These are phyloP conservation scores for Serranus cabrilla DNA, from an alignment of 2,797 vertebrate genomes.

Conservation along the genomic window DNA sequence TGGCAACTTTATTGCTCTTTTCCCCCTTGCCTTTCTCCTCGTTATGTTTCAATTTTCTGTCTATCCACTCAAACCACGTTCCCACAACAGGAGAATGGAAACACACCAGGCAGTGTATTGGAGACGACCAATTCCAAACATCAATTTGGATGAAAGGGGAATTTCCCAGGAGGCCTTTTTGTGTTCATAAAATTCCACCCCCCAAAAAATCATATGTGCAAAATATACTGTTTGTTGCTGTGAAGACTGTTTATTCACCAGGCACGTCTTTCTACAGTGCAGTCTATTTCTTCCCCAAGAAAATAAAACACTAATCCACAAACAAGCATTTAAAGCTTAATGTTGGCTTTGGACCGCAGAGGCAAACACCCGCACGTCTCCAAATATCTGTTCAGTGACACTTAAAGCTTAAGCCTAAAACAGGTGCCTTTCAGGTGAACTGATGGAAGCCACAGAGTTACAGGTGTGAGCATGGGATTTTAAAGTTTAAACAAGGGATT, in stretches of 20 bases:
- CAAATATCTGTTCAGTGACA: slow-evolving; percentile 19
- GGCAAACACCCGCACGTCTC: neutral
- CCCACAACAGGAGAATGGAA: slow-evolving; percentile 37
- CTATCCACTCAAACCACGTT: slow-evolving; percentile 45
- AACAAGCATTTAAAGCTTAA: slow-evolving; percentile 35
- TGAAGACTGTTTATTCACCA: slow-evolving; percentile 16
- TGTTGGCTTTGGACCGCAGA: slow-evolving; percentile 18
- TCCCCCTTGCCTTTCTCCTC: slow-evolving; percentile 45
- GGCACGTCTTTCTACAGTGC: neutral
- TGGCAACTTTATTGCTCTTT: slow-evolving; percentile 42
- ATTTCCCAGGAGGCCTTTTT: slow-evolving; percentile 52
- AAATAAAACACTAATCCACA: slow-evolving; percentile 28
- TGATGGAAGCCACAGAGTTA: slow-evolving; percentile 1
- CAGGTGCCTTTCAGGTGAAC: slow-evolving; percentile 8
- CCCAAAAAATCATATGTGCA: slow-evolving; percentile 15
- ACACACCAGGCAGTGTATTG: slow-evolving; percentile 6
- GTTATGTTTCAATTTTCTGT: slow-evolving; percentile 64
- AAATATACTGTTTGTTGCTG: slow-evolving; percentile 22
- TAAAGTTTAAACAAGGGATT: slow-evolving; percentile 11
- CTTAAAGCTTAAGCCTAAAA: neutral
- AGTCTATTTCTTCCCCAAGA: neutral
- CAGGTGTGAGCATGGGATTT: neutral
- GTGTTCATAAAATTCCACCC: slow-evolving; percentile 22
- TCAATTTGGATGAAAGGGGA: slow-evolving; percentile 37
- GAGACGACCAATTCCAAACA: slow-evolving; percentile 14